Conservation (phyloP, 2,888 invertebrate species). For the Heteropelma amictum region DNA sequence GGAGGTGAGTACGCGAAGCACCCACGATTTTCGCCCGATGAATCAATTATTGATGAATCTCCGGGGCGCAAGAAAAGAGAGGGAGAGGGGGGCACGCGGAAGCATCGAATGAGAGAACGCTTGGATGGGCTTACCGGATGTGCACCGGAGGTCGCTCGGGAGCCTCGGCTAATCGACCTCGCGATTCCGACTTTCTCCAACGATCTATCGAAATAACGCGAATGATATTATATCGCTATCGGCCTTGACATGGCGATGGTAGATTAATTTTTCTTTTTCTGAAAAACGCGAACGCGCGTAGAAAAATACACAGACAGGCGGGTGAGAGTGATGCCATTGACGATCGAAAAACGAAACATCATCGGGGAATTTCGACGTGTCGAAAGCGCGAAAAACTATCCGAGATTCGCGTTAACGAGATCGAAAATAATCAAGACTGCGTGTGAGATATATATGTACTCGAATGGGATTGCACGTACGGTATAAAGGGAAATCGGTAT, state of each 20-base stretch:
- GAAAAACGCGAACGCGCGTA: too few species aligned
- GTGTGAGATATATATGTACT: too few species aligned
- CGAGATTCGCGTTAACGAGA: too few species aligned
- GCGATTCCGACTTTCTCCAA: conserved; percentile 25
- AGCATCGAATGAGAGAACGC: conserved; percentile 45
- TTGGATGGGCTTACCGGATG: conserved; percentile 51
- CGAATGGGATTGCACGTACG: too few species aligned
- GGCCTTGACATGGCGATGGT: too few species aligned
- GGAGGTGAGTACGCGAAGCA: conserved; percentile 20
- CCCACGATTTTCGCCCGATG: conserved; percentile 52
- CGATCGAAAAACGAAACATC: too few species aligned
- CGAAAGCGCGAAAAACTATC: too few species aligned
- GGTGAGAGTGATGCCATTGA: too few species aligned
- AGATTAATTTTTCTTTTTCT: too few species aligned
- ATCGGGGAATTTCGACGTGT: too few species aligned
- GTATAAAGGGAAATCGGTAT: conserved; percentile 3
- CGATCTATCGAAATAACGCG: conserved; percentile 39
- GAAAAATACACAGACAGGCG: too few species aligned
- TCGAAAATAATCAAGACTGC: conserved; percentile 3
- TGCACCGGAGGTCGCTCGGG: conserved; percentile 52
- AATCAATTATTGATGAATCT: conserved; percentile 58
- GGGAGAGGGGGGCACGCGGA: conserved; percentile 37
- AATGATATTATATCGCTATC: conserved; percentile 11
- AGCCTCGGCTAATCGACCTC: conserved; percentile 44
- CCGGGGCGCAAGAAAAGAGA: too few species aligned